These are phyloP conservation scores for Donacobius atricapilla DNA, from an alignment of 2,113 vertebrate species.

Conservation along the genomic window DNA sequence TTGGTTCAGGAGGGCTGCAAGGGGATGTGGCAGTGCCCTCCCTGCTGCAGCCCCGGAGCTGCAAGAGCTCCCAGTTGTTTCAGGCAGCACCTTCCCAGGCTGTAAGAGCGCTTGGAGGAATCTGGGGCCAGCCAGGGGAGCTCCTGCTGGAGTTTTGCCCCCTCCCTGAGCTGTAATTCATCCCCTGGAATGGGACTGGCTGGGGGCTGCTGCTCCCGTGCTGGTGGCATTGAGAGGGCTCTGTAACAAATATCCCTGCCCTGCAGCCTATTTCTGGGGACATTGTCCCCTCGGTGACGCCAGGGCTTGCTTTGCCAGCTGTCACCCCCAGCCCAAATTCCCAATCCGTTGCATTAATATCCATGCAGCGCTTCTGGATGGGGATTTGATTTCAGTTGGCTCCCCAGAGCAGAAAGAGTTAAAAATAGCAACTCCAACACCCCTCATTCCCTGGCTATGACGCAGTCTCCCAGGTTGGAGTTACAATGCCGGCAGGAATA, in stretches of 20 bases:
- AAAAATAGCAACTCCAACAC: constrained; percentile 50
- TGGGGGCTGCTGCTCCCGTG: not conserved
- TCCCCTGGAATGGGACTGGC: constrained; percentile 5
- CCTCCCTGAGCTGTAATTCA: not conserved
- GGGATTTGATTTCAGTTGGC: constrained; percentile 28
- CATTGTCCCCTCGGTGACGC: constrained; percentile 35
- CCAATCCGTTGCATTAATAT: not conserved
- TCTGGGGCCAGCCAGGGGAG: not conserved
- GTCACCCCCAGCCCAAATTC: constrained; percentile 31
- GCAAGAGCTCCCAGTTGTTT: not conserved
- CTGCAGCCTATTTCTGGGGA: constrained; percentile 31
- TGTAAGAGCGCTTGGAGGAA: not conserved
- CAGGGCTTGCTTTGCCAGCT: constrained; percentile 13
- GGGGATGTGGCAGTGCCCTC: not conserved
- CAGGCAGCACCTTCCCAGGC: not conserved
- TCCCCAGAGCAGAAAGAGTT: constrained; percentile 8
- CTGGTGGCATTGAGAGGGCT: not conserved
- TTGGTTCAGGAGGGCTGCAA: not conserved
- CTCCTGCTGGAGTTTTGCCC: not conserved
- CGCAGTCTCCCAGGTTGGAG: constrained; percentile 29
- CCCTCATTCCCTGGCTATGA: constrained; percentile 44
- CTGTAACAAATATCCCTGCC: not conserved
- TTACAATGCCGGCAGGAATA: not conserved
- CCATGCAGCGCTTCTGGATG: not conserved
- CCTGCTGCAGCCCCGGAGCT: rapidly evolving